A percentile compares a stretch with the other conserved stretches of the same genome.
phyloP scores from a whole-genome alignment of 2,797 vertebrate genomes.

The Dicrostonyx torquatus region DNA sequence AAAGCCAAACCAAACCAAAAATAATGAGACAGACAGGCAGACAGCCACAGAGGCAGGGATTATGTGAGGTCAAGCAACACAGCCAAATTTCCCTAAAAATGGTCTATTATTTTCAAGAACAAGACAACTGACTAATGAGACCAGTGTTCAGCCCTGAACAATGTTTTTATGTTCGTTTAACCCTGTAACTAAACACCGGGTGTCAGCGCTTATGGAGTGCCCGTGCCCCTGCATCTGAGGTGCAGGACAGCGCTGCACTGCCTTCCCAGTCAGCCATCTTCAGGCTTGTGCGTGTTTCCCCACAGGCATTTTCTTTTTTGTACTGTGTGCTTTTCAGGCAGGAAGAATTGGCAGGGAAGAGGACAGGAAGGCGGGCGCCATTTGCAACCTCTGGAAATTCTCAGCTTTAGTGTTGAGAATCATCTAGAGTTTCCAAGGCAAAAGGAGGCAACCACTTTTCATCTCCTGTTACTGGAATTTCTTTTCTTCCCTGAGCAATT shows the following conservation, averaged over 20 bases:
- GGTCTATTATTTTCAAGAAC: not conserved
- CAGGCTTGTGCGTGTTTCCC: not conserved
- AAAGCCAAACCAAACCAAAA: not conserved
- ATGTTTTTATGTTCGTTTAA: not conserved
- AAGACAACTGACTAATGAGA: not conserved
- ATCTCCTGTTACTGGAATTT: constrained; percentile 11
- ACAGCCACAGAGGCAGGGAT: no score
- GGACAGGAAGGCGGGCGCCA: not conserved
- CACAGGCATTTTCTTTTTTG: not conserved
- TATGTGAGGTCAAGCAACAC: not conserved
- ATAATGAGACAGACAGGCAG: not conserved
- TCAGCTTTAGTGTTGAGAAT: not conserved
- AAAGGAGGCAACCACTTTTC: not conserved
- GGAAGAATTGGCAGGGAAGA: not conserved
- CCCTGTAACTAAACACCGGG: not conserved
- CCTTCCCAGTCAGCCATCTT: not conserved
- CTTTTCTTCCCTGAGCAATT: not conserved
- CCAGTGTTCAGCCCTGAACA: not conserved
- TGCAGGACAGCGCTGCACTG: not conserved
- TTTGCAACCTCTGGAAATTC: not conserved
- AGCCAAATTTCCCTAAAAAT: not conserved
- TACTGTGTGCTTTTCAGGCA: not conserved
- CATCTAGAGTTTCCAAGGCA: not conserved
- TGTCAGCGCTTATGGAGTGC: fast-evolving
- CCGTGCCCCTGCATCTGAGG: not conserved